Conservation (phyloP, 2,113 vertebrate genomes). For the Thalassoma bifasciatum region DNA sequence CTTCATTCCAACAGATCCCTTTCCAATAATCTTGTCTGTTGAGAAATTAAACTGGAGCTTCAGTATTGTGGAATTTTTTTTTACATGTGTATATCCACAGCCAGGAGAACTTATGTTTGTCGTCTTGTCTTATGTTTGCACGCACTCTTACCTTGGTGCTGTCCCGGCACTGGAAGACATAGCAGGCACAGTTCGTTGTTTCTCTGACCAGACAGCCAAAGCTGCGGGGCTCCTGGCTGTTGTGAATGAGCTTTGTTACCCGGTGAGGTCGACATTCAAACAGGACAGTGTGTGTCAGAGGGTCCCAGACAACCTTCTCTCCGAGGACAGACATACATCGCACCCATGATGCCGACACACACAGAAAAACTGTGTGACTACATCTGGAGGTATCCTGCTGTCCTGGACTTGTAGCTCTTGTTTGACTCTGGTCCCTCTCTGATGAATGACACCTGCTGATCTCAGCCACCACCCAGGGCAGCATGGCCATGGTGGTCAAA, state of each 20-base stretch:
- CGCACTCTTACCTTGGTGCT: constrained; percentile 87
- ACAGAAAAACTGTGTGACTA: constrained; percentile 81
- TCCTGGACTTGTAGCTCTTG: neutral
- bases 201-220: constrained; percentile 92
- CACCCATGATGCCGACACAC: constrained; percentile 83
- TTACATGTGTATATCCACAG: neutral
- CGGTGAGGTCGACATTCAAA: constrained; percentile 91
- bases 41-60: no score
- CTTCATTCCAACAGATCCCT: no score
- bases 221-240: constrained; percentile 92
- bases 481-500: constrained; percentile 93
- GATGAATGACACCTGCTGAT: constrained; percentile 77
- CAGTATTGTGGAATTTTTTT: neutral
- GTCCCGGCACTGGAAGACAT: constrained; percentile 92
- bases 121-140: neutral
- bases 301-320: constrained; percentile 86
- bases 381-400: neutral
- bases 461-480: constrained; percentile 96
- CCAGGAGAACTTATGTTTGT: neutral
- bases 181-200: constrained; percentile 83
- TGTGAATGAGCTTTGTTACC: constrained; percentile 92
- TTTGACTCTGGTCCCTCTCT: constrained; percentile 56
- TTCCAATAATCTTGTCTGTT: neutral
- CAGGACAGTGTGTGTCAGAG: constrained; percentile 86
- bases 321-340: constrained; percentile 83